Evolutionary conservation across 2,888 invertebrate genomes (phyloP).

Genomic region (Arenicola marina): DNA sequence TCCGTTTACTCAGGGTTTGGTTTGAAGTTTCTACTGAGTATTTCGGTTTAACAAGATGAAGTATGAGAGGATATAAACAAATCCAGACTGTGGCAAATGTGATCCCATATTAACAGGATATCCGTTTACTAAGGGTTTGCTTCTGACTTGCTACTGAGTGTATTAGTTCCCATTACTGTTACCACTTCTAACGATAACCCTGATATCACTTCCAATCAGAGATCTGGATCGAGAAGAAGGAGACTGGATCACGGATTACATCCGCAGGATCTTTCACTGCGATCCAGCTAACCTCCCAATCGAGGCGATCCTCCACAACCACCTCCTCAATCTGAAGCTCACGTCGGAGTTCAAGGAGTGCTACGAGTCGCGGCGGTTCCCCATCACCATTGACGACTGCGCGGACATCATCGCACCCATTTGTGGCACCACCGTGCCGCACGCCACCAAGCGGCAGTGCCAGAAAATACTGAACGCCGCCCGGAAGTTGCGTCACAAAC

Average conservation of each 20-base stretch:
- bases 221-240: background rate
- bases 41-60: too few relatives aligned
- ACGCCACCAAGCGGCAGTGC: background rate
- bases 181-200: too few relatives aligned
- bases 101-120: too few relatives aligned
- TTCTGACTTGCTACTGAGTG: too few relatives aligned
- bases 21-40: too few relatives aligned
- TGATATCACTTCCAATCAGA: too few relatives aligned
- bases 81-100: too few relatives aligned
- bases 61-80: too few relatives aligned
- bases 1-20: too few relatives aligned
- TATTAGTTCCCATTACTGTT: too few relatives aligned
- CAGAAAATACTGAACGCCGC: conserved; percentile 1
- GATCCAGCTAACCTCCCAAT: background rate
- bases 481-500: too few relatives aligned
- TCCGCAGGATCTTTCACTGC: background rate
- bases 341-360: background rate
- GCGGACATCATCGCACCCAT: background rate
- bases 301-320: conserved; percentile 2
- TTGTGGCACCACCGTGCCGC: background rate
- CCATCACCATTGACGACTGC: background rate
- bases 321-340: background rate
- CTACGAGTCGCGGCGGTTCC: background rate
- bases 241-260: background rate
- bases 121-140: too few relatives aligned